Conservation (phyloP, 2,113 vertebrate genomes). For the Stictonetta naevosa region DNA sequence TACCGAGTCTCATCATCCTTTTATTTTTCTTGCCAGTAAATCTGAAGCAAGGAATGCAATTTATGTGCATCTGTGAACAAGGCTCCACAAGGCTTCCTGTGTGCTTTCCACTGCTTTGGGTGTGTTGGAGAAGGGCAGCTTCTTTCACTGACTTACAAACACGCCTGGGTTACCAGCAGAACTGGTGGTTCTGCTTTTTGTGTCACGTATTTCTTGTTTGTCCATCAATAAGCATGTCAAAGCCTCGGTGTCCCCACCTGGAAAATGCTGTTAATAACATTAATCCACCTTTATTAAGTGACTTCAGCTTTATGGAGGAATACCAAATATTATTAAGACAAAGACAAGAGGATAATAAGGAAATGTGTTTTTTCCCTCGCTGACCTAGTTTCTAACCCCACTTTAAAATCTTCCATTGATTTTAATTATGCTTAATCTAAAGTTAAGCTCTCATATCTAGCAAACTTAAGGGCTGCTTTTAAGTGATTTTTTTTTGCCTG, state of each 20-base stretch:
- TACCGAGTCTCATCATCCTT: background rate
- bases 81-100: background rate
- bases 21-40: background rate
- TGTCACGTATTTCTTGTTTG: background rate
- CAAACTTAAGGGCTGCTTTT: conserved; percentile 48
- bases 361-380: conserved; percentile 19
- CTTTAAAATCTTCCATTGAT: conserved; percentile 50
- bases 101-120: background rate
- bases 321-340: conserved; percentile 37
- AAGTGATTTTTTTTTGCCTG: conserved; percentile 48
- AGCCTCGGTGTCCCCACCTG: background rate
- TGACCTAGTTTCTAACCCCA: conserved; percentile 58
- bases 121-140: background rate
- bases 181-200: background rate
- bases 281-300: conserved; percentile 54
- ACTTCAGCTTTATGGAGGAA: background rate
- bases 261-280: conserved; percentile 32
- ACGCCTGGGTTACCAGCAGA: background rate
- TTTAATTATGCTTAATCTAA: conserved; percentile 54
- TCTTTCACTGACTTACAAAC: background rate
- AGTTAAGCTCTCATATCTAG: conserved; percentile 57
- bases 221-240: background rate
- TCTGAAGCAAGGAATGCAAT: background rate
- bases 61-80: background rate
- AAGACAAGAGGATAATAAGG: conserved; percentile 48